A percentile compares a stretch with the other conserved stretches of the same genome.
phyloP scores from a whole-genome alignment of 2,113 vertebrate species.

The Trachemys scripta region DNA sequence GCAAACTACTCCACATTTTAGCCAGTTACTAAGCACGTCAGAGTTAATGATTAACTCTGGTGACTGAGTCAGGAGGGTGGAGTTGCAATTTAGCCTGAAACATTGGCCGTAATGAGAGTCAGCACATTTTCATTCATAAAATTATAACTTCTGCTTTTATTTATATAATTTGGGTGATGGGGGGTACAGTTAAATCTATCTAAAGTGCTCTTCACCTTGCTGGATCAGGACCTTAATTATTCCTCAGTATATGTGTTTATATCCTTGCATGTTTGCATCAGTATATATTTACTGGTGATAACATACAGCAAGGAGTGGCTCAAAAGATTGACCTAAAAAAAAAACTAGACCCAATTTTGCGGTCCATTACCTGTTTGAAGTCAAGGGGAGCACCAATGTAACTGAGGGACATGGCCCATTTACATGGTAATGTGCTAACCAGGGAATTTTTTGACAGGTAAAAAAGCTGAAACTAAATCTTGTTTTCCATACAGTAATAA shows the following conservation, averaged over 20 bases:
- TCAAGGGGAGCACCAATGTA: neutral
- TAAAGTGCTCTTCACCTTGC: neutral
- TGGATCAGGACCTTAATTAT: conserved; percentile 27
- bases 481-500: neutral
- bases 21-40: conserved; percentile 73
- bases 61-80: conserved; percentile 50
- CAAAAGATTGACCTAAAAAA: neutral
- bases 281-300: conserved; percentile 40
- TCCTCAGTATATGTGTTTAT: neutral
- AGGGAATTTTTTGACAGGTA: neutral
- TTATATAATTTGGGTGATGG: neutral
- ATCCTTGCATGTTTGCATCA: neutral
- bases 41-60: conserved; percentile 85
- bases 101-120: neutral
- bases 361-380: conserved; percentile 9
- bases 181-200: neutral
- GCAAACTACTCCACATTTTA: conserved; percentile 79
- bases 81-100: conserved; percentile 17
- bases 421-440: neutral
- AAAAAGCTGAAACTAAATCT: neutral
- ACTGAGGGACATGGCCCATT: neutral
- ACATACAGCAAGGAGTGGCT: neutral
- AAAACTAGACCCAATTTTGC: neutral
- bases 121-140: conserved; percentile 48
- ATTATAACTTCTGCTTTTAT: neutral